Evolutionary conservation across 2,888 invertebrate genomes (phyloP).

Genomic region (Thyatira batis): DNA sequence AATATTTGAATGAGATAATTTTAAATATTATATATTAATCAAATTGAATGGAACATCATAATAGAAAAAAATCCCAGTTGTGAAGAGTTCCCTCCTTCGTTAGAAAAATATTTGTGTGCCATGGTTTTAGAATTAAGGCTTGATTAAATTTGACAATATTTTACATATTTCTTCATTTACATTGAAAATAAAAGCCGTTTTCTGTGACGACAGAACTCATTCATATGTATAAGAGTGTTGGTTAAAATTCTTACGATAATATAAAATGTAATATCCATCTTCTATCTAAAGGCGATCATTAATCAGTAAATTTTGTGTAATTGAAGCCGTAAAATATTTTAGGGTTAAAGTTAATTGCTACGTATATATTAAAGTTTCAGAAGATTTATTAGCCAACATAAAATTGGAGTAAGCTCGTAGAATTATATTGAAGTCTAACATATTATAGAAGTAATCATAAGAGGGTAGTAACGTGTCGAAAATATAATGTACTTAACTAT

Average conservation of each 20-base stretch:
- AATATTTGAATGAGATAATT: slow-evolving; percentile 44
- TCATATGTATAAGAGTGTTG: not conserved
- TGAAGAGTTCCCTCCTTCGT: slow-evolving; percentile 80
- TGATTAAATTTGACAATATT: slow-evolving; percentile 74
- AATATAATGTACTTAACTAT: slow-evolving; percentile 66
- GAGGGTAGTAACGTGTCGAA: slow-evolving; percentile 55
- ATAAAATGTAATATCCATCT: not conserved
- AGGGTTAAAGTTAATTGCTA: slow-evolving; percentile 38
- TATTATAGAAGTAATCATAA: slow-evolving; percentile 50
- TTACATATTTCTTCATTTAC: slow-evolving; percentile 40
- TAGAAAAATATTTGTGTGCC: slow-evolving; percentile 79
- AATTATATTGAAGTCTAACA: slow-evolving; percentile 57
- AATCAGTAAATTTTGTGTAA: slow-evolving; percentile 23
- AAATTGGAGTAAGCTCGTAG: slow-evolving; percentile 67
- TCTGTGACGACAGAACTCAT: slow-evolving; percentile 16
- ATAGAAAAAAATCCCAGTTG: slow-evolving; percentile 66
- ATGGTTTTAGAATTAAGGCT: slow-evolving; percentile 75
- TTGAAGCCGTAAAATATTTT: slow-evolving; percentile 36
- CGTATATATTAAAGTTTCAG: slow-evolving; percentile 67
- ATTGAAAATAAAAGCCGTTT: slow-evolving; percentile 13
- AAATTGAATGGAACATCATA: slow-evolving; percentile 48
- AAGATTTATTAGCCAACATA: slow-evolving; percentile 74
- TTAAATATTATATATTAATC: slow-evolving; percentile 25
- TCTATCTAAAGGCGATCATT: not conserved
- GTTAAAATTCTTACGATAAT: not conserved